These are phyloP conservation scores for Octomys mimax DNA, from an alignment of 2,797 vertebrate species.

Conservation along the genomic window DNA sequence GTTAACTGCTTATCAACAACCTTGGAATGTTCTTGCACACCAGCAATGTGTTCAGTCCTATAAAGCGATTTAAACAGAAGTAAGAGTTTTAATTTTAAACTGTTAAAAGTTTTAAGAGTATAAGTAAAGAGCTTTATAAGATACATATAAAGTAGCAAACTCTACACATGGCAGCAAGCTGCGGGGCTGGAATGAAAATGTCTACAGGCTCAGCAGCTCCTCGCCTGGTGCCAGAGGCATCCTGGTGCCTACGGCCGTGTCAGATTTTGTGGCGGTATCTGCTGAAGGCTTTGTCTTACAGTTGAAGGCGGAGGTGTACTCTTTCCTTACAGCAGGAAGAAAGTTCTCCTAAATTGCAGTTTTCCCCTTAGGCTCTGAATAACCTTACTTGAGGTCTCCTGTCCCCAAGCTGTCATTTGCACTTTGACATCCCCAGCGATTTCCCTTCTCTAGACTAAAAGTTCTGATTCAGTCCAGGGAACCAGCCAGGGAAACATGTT, in stretches of 20 bases:
- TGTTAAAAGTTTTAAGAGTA: not conserved
- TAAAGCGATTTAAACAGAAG: not conserved
- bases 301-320: not conserved
- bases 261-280: not conserved
- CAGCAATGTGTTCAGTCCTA: not conserved
- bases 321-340: not conserved
- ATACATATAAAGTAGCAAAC: not conserved
- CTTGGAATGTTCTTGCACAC: not conserved
- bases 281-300: not conserved
- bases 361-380: not conserved
- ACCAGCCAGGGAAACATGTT: not conserved
- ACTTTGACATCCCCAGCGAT: not conserved
- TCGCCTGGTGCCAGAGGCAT: not conserved
- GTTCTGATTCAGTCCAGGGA: not conserved
- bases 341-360: not conserved
- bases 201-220: not conserved
- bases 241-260: not conserved
- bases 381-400: not conserved
- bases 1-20: not conserved
- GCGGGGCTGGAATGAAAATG: accelerated
- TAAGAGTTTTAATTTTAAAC: not conserved
- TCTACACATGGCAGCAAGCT: not conserved
- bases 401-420: not conserved
- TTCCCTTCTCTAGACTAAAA: not conserved
- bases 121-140: constrained; percentile 12